Evolutionary conservation across 1,140 invertebrate genomes (phyloP), one percentile per base, ranked within the genome.

Genomic region (Atta colombica): DNA sequence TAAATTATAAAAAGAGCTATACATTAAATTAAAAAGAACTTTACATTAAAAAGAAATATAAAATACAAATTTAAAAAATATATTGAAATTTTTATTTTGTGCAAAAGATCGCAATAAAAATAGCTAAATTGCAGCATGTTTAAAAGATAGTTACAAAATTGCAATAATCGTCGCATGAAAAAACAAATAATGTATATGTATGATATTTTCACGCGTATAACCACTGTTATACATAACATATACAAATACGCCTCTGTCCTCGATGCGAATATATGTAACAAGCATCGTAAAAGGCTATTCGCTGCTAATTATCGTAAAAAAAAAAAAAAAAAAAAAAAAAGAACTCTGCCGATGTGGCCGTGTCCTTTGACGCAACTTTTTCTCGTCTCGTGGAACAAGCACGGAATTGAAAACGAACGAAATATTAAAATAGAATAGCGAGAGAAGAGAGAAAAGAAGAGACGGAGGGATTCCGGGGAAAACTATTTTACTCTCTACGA

Each of bases 341-440:
- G n/a, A 74, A 45, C 18, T 81, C 58, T 28, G 55, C 39, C 80
- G 80, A 84, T 84, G 69, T 8, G 21, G 25, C 53, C 58, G 16
- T 84, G 58, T 55, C 80, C 80, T 84, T 84, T 84, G 80, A 84
- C 58, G 80, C 39, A 49, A 35, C 69, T 61, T 35, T 81, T 60
- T 82, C 31, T 75, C 58, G 31, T 60, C 53, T 61, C 91, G 86
- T 68, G 69, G 77, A 61, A 87, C 65, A 69, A 82, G 85, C 85
- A 66, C 81, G 85, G 65, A 71, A 84, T 82, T 80, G 77, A 65
- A 87, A 81, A 81, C 85, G 80, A 81, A 84, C 69, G 55, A 84
- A 84, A 84, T 74, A 87, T 75, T 85, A 80, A 86, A 80, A 75
- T 77, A 87, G 86, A 86, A 87, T 65, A 77, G 82, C 53, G 25